phyloP scores from a whole-genome alignment of 2,113 vertebrate genomes.

The Stigmatopora nigra region DNA sequence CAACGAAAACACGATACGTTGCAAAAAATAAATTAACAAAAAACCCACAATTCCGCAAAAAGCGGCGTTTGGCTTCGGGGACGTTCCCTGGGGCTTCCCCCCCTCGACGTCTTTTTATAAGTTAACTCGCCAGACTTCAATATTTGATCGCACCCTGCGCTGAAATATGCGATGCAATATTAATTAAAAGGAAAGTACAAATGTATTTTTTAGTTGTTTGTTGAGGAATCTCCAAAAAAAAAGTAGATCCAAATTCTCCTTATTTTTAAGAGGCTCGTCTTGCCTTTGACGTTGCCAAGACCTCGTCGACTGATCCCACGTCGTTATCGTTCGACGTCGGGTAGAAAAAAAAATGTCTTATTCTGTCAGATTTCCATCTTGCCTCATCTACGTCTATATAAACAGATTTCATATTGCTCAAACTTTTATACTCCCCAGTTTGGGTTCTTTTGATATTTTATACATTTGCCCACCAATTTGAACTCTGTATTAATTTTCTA shows the following conservation, averaged over 20 bases:
- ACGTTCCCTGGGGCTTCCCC: not conserved
- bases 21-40: not conserved
- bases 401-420: constrained; percentile 15
- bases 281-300: constrained; percentile 25
- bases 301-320: constrained; percentile 32
- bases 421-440: not conserved
- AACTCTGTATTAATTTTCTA: not conserved
- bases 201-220: constrained; percentile 45
- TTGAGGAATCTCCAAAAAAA: constrained; percentile 20
- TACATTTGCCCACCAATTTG: not conserved
- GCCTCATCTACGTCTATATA: constrained; percentile 12
- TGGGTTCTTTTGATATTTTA: not conserved
- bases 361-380: constrained; percentile 10
- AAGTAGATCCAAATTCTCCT: constrained; percentile 11
- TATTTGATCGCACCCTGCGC: constrained; percentile 29
- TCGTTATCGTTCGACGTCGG: constrained; percentile 34
- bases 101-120: constrained; percentile 3
- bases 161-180: constrained; percentile 35
- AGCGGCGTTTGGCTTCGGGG: not conserved
- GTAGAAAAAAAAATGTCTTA: constrained; percentile 6
- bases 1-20: not conserved
- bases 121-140: constrained; percentile 24
- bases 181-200: constrained; percentile 35
- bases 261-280: constrained; percentile 11
- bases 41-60: constrained; percentile 1